Conservation (phyloP, 2,888 invertebrate genomes). For the Biston betularia region DNA sequence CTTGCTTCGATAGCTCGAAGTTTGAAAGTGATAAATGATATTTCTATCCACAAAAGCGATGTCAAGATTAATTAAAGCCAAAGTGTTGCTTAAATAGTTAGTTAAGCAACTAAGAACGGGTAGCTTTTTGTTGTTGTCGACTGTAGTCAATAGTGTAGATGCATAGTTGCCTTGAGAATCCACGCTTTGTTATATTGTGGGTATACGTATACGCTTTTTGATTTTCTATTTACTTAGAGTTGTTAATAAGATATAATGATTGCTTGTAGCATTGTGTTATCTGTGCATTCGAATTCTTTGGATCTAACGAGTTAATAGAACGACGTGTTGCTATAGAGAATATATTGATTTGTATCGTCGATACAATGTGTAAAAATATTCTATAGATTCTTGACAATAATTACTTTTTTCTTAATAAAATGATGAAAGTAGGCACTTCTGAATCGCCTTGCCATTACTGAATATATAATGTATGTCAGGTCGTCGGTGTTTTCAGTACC, state of each 20-base stretch:
- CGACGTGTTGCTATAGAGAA: neutral
- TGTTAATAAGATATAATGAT: constrained; percentile 38
- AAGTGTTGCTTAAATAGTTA: constrained; percentile 81
- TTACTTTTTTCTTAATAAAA: too few relatives aligned
- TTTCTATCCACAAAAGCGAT: constrained; percentile 70
- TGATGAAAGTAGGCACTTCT: too few relatives aligned
- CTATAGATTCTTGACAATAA: neutral
- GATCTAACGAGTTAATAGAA: constrained; percentile 1
- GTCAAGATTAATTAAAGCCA: constrained; percentile 84
- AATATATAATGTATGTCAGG: too few relatives aligned
- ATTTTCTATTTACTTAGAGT: constrained; percentile 39
- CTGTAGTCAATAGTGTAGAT: constrained; percentile 40
- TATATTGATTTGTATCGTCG: too few relatives aligned
- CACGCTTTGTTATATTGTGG: constrained; percentile 34
- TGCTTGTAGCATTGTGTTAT: constrained; percentile 34
- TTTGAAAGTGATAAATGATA: constrained; percentile 82
- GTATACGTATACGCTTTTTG: constrained; percentile 29
- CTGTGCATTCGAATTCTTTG: constrained; percentile 1
- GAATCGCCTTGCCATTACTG: too few relatives aligned
- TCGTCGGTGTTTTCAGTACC: too few relatives aligned
- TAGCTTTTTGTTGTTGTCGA: constrained; percentile 62
- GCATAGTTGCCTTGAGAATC: constrained; percentile 39
- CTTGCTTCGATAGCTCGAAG: constrained; percentile 64
- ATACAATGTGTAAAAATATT: neutral
- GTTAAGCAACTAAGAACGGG: constrained; percentile 72